Evolutionary conservation across 2,888 invertebrate species (phyloP), one percentile per base, ranked within the genome.

Genomic region (Platynereis dumerilii): DNA sequence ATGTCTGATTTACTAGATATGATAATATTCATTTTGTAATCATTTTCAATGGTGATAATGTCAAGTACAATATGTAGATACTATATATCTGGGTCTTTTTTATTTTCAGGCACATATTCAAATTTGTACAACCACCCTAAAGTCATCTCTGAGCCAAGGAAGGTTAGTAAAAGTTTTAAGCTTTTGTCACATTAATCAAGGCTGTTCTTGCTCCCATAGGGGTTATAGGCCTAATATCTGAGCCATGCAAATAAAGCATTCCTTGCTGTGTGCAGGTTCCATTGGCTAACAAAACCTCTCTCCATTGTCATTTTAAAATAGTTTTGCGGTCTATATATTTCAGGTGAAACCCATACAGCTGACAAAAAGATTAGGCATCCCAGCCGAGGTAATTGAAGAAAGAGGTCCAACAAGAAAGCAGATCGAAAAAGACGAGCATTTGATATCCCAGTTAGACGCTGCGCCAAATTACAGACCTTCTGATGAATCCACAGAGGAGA

Each of bases 71-170:
- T n/a, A n/a, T n/a, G n/a, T n/a, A n/a, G n/a, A n/a, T n/a, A n/a
- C n/a, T n/a, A n/a, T n/a, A n/a, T n/a, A n/a, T n/a, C n/a, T n/a
- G n/a, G n/a, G n/a, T n/a, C n/a, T n/a, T n/a, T n/a, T n/a, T n/a
- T 39, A 29, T 56, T 66, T 71, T 27, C 66, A 81, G 81, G 92
- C 24, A 95, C 93, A 0, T 93, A 93, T 82, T 95, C 95, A 7
- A 96, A 91, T 80, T 87, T 92, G 60, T 94, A 94, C 83, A 96
- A 97, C 85, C 93, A 93, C 85, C 97, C 97, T 0, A 93, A 92
- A 59, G 59, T 74, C 5, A 78, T 81, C 53, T 67, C 70, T 26
- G 78, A 79, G 66, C 80, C 80, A 0, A 75, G 67, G 63, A 76
- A 78, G 73, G 76, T 74, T 15, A 59, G 44, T 29, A 24, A 42